A percentile compares a stretch with the other conserved stretches of the same genome.
These are phyloP conservation scores for Stenopsyche tienmushanensis DNA, from an alignment of 1,140 invertebrate species.

Conservation along the genomic window DNA sequence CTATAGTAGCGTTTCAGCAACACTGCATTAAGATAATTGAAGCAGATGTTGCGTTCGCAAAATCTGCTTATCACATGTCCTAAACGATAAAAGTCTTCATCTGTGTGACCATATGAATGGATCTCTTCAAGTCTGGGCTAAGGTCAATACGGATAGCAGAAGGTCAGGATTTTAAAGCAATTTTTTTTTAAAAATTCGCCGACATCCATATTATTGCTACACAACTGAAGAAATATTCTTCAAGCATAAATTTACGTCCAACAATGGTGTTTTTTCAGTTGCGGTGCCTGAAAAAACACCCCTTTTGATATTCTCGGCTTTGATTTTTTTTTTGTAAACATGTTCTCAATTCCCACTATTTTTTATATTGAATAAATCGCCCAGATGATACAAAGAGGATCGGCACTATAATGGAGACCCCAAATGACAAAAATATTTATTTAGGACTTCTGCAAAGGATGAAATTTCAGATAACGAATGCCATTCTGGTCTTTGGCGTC, in stretches of 20 bases:
- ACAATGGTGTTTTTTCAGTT: not conserved
- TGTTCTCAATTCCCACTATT: slow-evolving; percentile 4
- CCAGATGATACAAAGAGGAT: not conserved
- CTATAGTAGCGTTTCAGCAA: too few relatives aligned
- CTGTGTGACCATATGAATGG: too few relatives aligned
- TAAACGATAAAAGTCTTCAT: too few relatives aligned
- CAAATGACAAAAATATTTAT: slow-evolving; percentile 40
- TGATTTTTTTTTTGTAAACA: not conserved
- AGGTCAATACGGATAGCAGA: not conserved
- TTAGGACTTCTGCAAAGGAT: slow-evolving; percentile 24
- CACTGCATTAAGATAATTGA: too few relatives aligned
- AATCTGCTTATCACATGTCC: too few relatives aligned
- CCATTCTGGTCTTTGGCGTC: not conserved
- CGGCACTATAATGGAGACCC: slow-evolving; percentile 29
- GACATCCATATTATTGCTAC: not conserved
- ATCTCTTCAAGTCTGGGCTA: not conserved
- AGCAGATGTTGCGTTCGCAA: too few relatives aligned
- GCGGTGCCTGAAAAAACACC: not conserved
- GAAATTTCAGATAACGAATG: not conserved
- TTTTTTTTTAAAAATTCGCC: not conserved
- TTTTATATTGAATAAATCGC: slow-evolving; percentile 8
- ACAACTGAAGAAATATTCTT: not conserved
- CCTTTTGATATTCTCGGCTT: not conserved
- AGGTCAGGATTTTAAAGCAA: too few relatives aligned
- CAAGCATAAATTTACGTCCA: not conserved